These are phyloP conservation scores for Philereme vetulata DNA, from an alignment of 2,888 invertebrate species.

Conservation along the genomic window DNA sequence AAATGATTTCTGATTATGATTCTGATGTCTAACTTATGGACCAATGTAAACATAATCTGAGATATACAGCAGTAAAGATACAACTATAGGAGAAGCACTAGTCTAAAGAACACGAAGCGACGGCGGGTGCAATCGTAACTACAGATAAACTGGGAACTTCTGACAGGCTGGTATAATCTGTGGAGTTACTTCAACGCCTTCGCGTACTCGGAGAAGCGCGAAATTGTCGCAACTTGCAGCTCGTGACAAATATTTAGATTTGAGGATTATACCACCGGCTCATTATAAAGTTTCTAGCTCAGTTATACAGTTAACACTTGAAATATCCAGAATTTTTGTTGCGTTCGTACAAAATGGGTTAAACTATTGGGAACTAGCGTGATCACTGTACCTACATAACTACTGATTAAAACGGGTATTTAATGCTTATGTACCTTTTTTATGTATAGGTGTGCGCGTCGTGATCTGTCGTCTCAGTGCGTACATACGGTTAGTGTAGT, in stretches of 20 bases:
- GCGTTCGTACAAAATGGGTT: constrained; percentile 5
- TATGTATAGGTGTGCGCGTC: too few species aligned
- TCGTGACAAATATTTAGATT: constrained; percentile 29
- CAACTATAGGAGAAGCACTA: too few species aligned
- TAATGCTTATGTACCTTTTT: too few species aligned
- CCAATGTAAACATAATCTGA: too few species aligned
- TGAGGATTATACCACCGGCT: constrained; percentile 16
- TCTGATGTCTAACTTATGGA: too few species aligned
- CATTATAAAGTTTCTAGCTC: constrained; percentile 22
- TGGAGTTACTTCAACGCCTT: constrained; percentile 38
- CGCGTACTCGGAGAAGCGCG: constrained; percentile 17
- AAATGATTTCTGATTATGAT: too few species aligned
- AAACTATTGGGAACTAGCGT: constrained; percentile 16
- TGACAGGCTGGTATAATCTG: constrained; percentile 43
- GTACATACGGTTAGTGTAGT: too few species aligned
- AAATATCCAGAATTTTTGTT: background rate
- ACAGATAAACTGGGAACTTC: constrained; percentile 41
- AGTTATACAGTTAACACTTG: constrained; percentile 1
- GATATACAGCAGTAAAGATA: too few species aligned
- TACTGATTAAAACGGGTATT: too few species aligned
- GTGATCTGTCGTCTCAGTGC: too few species aligned
- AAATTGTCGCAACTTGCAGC: constrained; percentile 27
- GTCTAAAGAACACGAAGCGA: background rate
- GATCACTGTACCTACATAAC: too few species aligned
- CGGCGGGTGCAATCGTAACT: constrained; percentile 25